These are phyloP conservation scores for Halcyon chelicuti DNA, from an alignment of 2,797 vertebrate genomes.

Conservation along the genomic window DNA sequence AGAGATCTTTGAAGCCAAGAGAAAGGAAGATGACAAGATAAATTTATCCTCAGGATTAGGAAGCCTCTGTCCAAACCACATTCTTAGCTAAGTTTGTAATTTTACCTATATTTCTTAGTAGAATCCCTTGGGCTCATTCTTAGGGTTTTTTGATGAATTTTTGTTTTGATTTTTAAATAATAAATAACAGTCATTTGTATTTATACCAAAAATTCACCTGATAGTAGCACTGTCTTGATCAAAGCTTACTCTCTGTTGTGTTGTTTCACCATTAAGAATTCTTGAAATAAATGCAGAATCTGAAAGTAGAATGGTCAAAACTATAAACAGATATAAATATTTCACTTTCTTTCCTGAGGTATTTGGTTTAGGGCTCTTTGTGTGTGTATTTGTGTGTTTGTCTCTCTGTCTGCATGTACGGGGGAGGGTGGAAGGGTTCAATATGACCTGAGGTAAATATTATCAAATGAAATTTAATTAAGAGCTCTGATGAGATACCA, in stretches of 20 bases:
- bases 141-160: neutral
- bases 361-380: neutral
- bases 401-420: neutral
- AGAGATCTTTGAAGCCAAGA: neutral
- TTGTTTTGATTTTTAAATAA: neutral
- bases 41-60: neutral
- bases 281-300: neutral
- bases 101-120: neutral
- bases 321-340: neutral
- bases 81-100: neutral
- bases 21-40: neutral
- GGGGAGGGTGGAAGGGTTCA: neutral
- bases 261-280: neutral
- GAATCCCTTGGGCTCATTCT: neutral
- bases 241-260: neutral
- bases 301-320: neutral
- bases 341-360: neutral
- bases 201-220: neutral
- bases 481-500: neutral
- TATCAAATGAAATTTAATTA: constrained; percentile 27
- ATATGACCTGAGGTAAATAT: neutral
- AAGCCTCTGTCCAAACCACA: neutral
- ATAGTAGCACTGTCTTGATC: neutral
- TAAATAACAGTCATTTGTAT: neutral
- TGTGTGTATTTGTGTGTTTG: neutral